phyloP scores from a whole-genome alignment of 2,888 invertebrate genomes.

The Trichopoda pennipes region DNA sequence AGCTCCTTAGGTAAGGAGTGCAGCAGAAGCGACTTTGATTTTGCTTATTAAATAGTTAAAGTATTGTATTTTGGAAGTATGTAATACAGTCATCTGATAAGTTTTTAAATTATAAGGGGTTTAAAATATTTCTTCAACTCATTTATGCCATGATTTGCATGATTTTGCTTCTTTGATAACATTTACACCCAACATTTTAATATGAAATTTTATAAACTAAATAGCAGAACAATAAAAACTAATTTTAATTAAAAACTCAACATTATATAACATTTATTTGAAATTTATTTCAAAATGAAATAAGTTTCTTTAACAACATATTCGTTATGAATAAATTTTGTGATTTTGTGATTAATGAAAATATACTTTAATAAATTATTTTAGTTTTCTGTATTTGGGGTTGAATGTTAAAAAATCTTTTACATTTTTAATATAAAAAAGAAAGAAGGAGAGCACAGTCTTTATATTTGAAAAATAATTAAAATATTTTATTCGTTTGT shows the following conservation, averaged over 20 bases:
- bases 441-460: neutral
- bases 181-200: too few relatives aligned
- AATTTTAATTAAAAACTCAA: neutral
- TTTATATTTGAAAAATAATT: conserved; percentile 37
- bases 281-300: conserved; percentile 9
- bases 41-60: too few relatives aligned
- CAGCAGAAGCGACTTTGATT: too few relatives aligned
- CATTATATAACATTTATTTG: neutral
- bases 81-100: too few relatives aligned
- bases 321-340: neutral
- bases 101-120: too few relatives aligned
- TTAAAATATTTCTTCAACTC: too few relatives aligned
- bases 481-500: conserved; percentile 48
- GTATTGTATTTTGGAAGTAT: too few relatives aligned
- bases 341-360: neutral
- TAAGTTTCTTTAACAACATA: conserved; percentile 18
- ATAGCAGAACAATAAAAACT: too few relatives aligned
- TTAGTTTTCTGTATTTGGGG: conserved; percentile 5
- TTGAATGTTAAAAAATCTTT: conserved; percentile 28
- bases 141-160: too few relatives aligned
- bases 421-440: conserved; percentile 23
- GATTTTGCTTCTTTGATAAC: too few relatives aligned
- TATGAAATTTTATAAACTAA: too few relatives aligned
- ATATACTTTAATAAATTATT: conserved; percentile 14
- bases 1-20: too few relatives aligned